Base-by-base conservation (phyloP, 2,113 vertebrate species). In the Callopanchax toddi region DNA sequence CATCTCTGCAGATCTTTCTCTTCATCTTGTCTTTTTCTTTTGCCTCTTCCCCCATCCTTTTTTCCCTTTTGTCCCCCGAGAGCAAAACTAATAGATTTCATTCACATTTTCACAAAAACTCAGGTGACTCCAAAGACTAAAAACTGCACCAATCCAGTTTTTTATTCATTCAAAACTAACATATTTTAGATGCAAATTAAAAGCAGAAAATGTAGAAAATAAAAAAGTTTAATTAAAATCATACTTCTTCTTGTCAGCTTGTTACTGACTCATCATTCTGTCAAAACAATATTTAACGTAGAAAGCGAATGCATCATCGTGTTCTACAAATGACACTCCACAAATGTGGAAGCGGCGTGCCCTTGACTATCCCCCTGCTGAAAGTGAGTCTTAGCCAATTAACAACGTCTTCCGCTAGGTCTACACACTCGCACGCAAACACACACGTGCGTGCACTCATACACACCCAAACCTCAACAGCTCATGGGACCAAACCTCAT, bases 401-500 rank as follows among this genome's bases (percentile, higher is more conserved):
- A 91, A 91, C 89, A 89, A 81, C 63, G 79, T 82, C 85, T 89
- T 87, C 84, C 82, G 75, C 83, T 81, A 74, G 83, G 84, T 79
- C 85, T 69, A 49, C 84, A 58, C 16, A 40, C 79, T 60, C 76
- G 67, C 78, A 68, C 74, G 3, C 80, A 85, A 60, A 87, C 87
- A 89, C 71, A 62, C 65, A 58, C 26, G 60, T 26, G 48, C 58
- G 10, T 51, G 71, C 64, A 63, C 82, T 39, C 76, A 77, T 76
- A 78, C 84, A 86, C 69, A 49, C 53, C 36, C 68, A 69, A 78
- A 84, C 72, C 81, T 85, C 84, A 49, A 0, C 79, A 77, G 85
- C 89, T 91, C 89, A 84, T 84, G 89, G 89, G 89, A 89, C 86
- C 79, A 86, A 91, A 91, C 87, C 89, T 91, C 89, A 91, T 91